phyloP scores from a whole-genome alignment of 1,140 invertebrate species.

The Caenorhabditis latens region DNA sequence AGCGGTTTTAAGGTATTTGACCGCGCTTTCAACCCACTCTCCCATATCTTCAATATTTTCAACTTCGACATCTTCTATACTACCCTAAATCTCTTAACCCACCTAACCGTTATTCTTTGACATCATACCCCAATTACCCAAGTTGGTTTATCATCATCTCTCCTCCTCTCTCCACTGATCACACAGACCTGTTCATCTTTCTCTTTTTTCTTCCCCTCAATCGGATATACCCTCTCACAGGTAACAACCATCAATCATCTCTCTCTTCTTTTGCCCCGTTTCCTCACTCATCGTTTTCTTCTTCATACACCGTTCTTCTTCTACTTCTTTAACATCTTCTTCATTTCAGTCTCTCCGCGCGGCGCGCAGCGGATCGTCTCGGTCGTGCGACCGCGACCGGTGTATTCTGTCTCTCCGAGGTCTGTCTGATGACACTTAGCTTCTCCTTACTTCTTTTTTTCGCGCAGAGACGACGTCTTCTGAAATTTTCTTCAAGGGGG shows the following conservation, averaged over 20 bases:
- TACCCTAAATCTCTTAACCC: too few relatives aligned
- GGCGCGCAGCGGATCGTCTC: constrained; percentile 43
- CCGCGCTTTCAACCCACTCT: too few relatives aligned
- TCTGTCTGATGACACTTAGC: constrained; percentile 44
- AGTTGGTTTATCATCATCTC: background rate
- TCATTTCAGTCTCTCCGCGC: constrained; percentile 1
- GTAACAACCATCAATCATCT: constrained; percentile 46
- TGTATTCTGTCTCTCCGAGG: background rate
- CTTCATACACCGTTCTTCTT: background rate
- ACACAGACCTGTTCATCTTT: constrained; percentile 6
- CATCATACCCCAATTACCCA: too few relatives aligned
- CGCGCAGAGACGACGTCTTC: background rate
- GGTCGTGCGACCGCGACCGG: constrained; percentile 45
- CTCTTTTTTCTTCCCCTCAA: background rate
- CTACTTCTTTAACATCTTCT: constrained; percentile 19
- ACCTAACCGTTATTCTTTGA: too few relatives aligned
- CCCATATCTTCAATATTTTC: too few relatives aligned
- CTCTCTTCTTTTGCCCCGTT: background rate
- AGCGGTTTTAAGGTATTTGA: too few relatives aligned
- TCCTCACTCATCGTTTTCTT: background rate
- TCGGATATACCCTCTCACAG: background rate
- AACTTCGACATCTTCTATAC: too few relatives aligned
- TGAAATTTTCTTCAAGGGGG: constrained; percentile 6
- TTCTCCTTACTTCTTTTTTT: constrained; percentile 2
- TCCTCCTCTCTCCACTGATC: background rate